phyloP scores from a whole-genome alignment of 2,113 vertebrate species.

The Nymphicus hollandicus region DNA sequence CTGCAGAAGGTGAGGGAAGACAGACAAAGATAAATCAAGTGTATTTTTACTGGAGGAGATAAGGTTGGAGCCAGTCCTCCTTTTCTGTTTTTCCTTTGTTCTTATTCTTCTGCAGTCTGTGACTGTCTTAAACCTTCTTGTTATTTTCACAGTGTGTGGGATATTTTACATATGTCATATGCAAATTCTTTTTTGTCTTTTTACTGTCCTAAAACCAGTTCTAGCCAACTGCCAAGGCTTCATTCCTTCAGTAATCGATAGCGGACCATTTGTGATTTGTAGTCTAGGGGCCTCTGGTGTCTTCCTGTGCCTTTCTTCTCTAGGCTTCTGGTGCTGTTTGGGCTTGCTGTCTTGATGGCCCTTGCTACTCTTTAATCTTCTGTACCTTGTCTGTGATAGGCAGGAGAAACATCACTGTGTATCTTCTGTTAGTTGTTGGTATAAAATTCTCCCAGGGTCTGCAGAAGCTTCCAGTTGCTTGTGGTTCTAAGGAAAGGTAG shows the following conservation, averaged over 20 bases:
- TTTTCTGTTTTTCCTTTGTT: not conserved
- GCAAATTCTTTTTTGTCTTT: not conserved
- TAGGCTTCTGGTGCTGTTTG: not conserved
- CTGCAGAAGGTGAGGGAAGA: not conserved
- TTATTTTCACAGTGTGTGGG: not conserved
- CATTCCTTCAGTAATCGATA: not conserved
- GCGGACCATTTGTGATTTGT: not conserved
- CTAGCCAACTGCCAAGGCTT: not conserved
- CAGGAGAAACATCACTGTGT: not conserved
- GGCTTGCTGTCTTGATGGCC: not conserved
- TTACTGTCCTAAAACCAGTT: not conserved
- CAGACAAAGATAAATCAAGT: not conserved
- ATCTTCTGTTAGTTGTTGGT: not conserved
- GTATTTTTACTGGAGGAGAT: not conserved
- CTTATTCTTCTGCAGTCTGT: not conserved
- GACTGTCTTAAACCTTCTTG: not conserved
- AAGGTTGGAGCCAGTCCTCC: not conserved
- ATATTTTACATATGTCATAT: not conserved
- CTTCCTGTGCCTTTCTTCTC: not conserved
- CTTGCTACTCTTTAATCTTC: not conserved
- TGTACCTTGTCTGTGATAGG: not conserved
- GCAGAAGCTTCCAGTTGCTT: not conserved
- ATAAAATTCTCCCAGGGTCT: not conserved
- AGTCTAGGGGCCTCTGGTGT: not conserved
- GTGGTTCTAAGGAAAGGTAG: not conserved